Percentiles rank a stretch among this genome's conserved stretches.
These are phyloP conservation scores for Crocidura indochinensis DNA, from an alignment of 2,797 vertebrate species.

Conservation along the genomic window DNA sequence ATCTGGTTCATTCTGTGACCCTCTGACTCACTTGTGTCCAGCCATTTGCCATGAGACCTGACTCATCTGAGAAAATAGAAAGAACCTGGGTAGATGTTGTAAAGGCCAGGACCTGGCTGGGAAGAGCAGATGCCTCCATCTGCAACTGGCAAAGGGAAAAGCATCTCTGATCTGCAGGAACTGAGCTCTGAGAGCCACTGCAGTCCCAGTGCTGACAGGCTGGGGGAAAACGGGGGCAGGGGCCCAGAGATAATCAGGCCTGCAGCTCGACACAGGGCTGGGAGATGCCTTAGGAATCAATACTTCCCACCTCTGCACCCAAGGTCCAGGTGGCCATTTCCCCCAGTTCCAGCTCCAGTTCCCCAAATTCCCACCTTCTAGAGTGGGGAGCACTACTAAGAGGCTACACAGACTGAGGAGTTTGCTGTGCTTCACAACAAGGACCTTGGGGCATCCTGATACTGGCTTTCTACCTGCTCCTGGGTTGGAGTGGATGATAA, in stretches of 20 bases:
- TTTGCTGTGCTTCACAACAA: too few relatives aligned
- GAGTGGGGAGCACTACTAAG: background rate
- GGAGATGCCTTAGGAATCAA: conserved; percentile 21
- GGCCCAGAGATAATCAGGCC: background rate
- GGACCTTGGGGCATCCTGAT: too few relatives aligned
- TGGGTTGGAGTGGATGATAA: too few relatives aligned
- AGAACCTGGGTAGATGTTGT: conserved; percentile 52
- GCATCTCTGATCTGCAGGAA: background rate
- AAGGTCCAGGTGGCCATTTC: background rate
- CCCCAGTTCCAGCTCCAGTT: background rate
- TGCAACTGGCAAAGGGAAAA: background rate
- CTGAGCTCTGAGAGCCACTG: conserved; percentile 28
- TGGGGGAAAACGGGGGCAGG: background rate
- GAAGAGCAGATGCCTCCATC: conserved; percentile 80
- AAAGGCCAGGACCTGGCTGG: conserved; percentile 25
- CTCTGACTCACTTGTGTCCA: conserved; percentile 71
- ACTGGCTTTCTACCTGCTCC: too few relatives aligned
- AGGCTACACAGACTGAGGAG: background rate
- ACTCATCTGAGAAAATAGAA: conserved; percentile 65
- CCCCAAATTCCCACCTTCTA: background rate
- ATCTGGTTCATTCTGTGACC: conserved; percentile 1
- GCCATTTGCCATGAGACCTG: conserved; percentile 51
- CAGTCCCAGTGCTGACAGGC: conserved; percentile 33
- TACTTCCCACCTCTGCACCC: background rate
- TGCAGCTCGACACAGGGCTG: conserved; percentile 51